Conservation (phyloP, 2,888 invertebrate species). For the Peribatodes rhomboidaria region DNA sequence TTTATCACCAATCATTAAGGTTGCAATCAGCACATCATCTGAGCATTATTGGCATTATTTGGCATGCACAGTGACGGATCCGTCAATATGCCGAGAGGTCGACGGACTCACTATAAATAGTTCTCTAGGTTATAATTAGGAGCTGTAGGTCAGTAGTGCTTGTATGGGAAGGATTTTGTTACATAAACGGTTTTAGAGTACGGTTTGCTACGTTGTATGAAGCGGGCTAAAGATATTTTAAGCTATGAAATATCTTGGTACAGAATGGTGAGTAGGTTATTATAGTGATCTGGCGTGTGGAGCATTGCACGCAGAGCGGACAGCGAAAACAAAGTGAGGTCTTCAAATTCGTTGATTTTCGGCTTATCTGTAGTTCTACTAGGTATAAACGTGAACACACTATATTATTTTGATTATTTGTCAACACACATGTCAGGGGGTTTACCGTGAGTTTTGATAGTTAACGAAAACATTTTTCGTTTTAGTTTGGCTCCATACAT, state of each 20-base stretch:
- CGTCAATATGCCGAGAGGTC: conserved; percentile 51
- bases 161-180: conserved; percentile 7
- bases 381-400: too few relatives aligned
- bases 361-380: too few relatives aligned
- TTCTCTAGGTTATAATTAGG: conserved; percentile 38
- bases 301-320: too few relatives aligned
- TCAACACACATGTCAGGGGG: too few relatives aligned
- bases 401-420: too few relatives aligned
- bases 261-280: not conserved
- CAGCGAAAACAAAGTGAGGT: too few relatives aligned
- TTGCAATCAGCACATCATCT: conserved; percentile 10
- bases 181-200: not conserved
- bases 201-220: not conserved
- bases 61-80: conserved; percentile 44
- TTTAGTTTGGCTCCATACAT: too few relatives aligned
- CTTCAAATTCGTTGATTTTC: too few relatives aligned
- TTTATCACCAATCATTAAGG: conserved; percentile 12
- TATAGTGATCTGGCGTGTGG: too few relatives aligned
- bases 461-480: too few relatives aligned
- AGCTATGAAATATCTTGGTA: not conserved
- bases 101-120: conserved; percentile 48
- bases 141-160: conserved; percentile 41
- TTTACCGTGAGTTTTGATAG: too few relatives aligned
- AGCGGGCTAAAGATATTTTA: too few relatives aligned
- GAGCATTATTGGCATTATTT: conserved; percentile 39